These are phyloP conservation scores for Prorops nasuta DNA, from an alignment of 1,140 invertebrate genomes.

Conservation along the genomic window DNA sequence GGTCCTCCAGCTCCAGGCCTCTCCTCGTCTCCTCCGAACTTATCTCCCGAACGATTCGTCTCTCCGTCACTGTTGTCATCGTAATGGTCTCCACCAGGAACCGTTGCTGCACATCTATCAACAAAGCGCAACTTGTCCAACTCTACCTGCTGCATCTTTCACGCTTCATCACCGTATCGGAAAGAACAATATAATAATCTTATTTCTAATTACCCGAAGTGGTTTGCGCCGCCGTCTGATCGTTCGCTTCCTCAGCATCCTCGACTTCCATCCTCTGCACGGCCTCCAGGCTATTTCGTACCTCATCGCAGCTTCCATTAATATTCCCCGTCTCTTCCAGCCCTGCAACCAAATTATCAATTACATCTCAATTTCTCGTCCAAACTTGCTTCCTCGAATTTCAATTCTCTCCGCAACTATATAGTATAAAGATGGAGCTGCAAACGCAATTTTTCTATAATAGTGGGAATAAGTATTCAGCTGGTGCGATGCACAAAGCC, in stretches of 20 bases:
- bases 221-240: constrained; percentile 45
- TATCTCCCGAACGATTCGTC: constrained; percentile 62
- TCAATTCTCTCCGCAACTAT: too few species aligned
- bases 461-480: too few species aligned
- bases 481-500: too few species aligned
- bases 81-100: constrained; percentile 70
- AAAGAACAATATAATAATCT: background rate
- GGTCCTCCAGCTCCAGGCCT: constrained; percentile 32
- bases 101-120: constrained; percentile 55
- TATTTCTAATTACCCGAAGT: constrained; percentile 33
- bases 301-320: constrained; percentile 13
- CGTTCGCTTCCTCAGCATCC: constrained; percentile 33
- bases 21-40: constrained; percentile 38
- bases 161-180: background rate
- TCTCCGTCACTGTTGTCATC: constrained; percentile 68
- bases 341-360: constrained; percentile 28
- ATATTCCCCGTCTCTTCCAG: constrained; percentile 12
- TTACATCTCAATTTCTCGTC: too few species aligned
- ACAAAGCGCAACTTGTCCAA: too few species aligned
- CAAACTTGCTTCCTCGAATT: too few species aligned
- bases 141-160: background rate
- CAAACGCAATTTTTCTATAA: too few species aligned
- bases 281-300: constrained; percentile 1
- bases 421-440: too few species aligned
- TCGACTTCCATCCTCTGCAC: constrained; percentile 13